Conservation (phyloP, 92 coral and sea anemone genomes). For the Palythoa caribaeorum region DNA sequence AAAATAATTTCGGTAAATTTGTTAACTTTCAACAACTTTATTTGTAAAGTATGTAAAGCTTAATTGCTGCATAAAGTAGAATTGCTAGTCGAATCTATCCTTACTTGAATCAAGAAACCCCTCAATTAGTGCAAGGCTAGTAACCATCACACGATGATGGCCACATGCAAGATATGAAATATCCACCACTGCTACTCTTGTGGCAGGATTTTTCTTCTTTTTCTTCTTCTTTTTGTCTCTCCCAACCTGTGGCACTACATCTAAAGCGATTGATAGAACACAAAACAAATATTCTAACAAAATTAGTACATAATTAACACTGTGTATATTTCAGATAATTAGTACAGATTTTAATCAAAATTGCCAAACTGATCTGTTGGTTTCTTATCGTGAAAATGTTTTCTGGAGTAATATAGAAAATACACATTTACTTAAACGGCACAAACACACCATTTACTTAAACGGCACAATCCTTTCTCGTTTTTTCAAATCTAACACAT, state of each 20-base stretch:
- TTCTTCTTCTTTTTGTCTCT: slow-evolving; percentile 58
- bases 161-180: slow-evolving; percentile 73
- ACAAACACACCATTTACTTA: too few species aligned
- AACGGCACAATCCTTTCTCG: too few species aligned
- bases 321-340: too few species aligned
- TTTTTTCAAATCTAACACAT: too few species aligned
- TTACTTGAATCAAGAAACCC: slow-evolving; percentile 68
- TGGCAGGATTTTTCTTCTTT: slow-evolving; percentile 57
- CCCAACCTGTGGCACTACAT: background rate
- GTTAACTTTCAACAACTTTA: background rate
- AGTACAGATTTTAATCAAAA: too few species aligned
- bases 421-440: too few species aligned
- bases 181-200: slow-evolving; percentile 60
- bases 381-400: too few species aligned
- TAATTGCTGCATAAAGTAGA: too few species aligned
- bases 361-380: too few species aligned
- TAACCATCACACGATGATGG: slow-evolving; percentile 81
- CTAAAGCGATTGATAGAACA: background rate
- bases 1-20: too few species aligned
- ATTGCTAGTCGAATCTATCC: background rate
- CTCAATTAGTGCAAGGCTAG: slow-evolving; percentile 82
- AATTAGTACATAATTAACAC: background rate
- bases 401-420: too few species aligned
- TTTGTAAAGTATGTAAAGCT: background rate
- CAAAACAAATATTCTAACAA: background rate